A percentile compares a stretch with the other conserved stretches of the same genome.
phyloP scores from a whole-genome alignment of 2,113 vertebrate genomes.

The Ctenodactylus gundi region DNA sequence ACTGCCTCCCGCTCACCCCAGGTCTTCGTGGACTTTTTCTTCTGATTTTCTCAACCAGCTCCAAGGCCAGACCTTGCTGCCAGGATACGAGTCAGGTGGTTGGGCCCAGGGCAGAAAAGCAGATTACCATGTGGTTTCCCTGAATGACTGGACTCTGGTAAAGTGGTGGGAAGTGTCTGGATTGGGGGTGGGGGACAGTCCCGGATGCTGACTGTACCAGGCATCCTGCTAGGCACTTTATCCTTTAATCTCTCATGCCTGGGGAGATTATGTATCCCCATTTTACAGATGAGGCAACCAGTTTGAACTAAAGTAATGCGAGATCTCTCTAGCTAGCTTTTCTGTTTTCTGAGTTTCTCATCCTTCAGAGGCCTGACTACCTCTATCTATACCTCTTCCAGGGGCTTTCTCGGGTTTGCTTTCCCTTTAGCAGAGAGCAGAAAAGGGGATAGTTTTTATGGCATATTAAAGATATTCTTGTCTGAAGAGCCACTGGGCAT shows the following conservation, averaged over 20 bases:
- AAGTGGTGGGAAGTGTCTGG: background rate
- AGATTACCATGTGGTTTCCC: conserved; percentile 9
- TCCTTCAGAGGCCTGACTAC: background rate
- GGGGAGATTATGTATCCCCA: background rate
- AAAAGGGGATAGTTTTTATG: background rate
- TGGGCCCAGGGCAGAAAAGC: conserved; percentile 1
- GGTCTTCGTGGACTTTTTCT: conserved; percentile 30
- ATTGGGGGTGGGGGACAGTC: background rate
- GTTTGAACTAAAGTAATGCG: background rate
- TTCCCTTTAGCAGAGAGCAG: background rate
- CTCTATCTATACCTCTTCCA: background rate
- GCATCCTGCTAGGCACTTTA: background rate
- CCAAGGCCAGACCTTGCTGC: background rate
- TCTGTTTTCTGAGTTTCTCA: background rate
- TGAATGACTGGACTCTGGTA: background rate
- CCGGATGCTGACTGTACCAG: background rate
- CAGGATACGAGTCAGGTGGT: conserved; percentile 5
- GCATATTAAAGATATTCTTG: background rate
- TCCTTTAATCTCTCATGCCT: background rate
- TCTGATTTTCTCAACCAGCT: background rate
- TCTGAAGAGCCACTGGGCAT: background rate
- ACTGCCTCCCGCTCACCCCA: conserved; percentile 57
- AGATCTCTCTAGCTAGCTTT: background rate
- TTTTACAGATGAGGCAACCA: background rate
- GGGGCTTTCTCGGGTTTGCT: background rate